Evolutionary conservation across 2,113 vertebrate genomes (phyloP).

Genomic region (Romanogobio albipinnatus): DNA sequence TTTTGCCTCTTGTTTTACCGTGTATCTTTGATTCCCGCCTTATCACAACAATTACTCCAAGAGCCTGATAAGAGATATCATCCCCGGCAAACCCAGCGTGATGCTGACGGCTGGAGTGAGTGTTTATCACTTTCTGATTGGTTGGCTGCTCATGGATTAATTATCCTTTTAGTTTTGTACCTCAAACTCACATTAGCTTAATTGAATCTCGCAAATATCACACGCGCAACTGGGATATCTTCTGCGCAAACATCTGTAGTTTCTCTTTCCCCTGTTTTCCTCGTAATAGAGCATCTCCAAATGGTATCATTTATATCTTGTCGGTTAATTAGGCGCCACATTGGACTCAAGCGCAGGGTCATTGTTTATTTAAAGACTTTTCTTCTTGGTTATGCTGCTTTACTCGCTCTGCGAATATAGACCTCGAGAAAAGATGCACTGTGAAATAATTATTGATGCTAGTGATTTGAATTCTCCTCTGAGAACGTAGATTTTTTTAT

Average conservation of each 20-base stretch:
- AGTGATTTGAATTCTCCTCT: neutral
- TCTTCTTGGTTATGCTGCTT: neutral
- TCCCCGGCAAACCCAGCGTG: slow-evolving; percentile 3
- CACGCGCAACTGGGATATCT: slow-evolving; percentile 37
- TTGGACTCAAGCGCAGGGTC: slow-evolving; percentile 11
- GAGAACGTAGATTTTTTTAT: neutral
- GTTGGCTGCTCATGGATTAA: slow-evolving; percentile 34
- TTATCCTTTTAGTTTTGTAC: slow-evolving; percentile 47
- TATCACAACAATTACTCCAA: slow-evolving; percentile 52
- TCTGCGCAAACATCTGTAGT: slow-evolving; percentile 5
- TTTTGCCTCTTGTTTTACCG: slow-evolving; percentile 33
- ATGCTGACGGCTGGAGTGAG: slow-evolving; percentile 1
- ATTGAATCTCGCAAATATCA: slow-evolving; percentile 47
- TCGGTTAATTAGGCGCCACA: slow-evolving; percentile 41
- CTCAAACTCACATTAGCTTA: slow-evolving; percentile 38
- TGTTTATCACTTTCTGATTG: slow-evolving; percentile 40
- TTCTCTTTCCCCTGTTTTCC: slow-evolving; percentile 7
- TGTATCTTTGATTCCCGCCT: slow-evolving; percentile 10
- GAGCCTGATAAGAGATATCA: slow-evolving; percentile 47
- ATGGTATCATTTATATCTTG: slow-evolving; percentile 49
- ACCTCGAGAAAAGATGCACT: neutral
- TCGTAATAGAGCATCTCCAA: slow-evolving; percentile 31
- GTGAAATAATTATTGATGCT: slow-evolving; percentile 6
- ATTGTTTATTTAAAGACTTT: slow-evolving; percentile 54
- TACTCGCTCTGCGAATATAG: neutral